Conservation (phyloP, 2,797 vertebrate species). For the Pangasius larnaudii region DNA sequence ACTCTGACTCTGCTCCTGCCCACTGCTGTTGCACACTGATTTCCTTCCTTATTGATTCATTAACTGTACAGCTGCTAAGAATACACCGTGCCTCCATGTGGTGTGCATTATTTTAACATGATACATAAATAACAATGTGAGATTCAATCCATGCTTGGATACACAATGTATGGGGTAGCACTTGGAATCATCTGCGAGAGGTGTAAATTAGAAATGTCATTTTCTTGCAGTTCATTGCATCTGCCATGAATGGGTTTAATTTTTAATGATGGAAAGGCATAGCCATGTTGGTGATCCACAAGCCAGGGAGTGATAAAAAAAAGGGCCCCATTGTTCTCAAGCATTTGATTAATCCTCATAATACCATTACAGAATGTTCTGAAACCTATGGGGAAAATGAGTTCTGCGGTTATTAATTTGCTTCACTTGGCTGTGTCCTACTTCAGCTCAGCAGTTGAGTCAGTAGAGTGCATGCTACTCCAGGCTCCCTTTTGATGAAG, state of each 20-base stretch:
- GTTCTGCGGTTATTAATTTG: constrained; percentile 37
- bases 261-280: constrained; percentile 14
- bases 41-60: constrained; percentile 28
- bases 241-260: constrained; percentile 1
- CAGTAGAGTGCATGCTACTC: constrained; percentile 36
- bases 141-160: constrained; percentile 29
- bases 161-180: constrained; percentile 10
- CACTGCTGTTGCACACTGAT: neutral
- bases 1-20: neutral
- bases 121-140: constrained; percentile 46
- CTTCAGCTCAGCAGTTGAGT: constrained; percentile 37
- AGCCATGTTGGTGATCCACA: neutral
- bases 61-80: constrained; percentile 35
- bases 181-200: neutral
- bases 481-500: constrained; percentile 42
- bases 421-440: constrained; percentile 22
- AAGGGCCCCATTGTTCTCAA: constrained; percentile 24
- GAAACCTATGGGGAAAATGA: constrained; percentile 43
- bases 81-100: constrained; percentile 26
- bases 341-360: constrained; percentile 33
- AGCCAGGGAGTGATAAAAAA: constrained; percentile 19
- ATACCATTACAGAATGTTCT: constrained; percentile 29
- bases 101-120: constrained; percentile 41
- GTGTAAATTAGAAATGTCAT: constrained; percentile 40
- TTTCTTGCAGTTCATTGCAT: constrained; percentile 22